Conservation (phyloP, 2,797 vertebrate genomes). For the Martes flavigula region DNA sequence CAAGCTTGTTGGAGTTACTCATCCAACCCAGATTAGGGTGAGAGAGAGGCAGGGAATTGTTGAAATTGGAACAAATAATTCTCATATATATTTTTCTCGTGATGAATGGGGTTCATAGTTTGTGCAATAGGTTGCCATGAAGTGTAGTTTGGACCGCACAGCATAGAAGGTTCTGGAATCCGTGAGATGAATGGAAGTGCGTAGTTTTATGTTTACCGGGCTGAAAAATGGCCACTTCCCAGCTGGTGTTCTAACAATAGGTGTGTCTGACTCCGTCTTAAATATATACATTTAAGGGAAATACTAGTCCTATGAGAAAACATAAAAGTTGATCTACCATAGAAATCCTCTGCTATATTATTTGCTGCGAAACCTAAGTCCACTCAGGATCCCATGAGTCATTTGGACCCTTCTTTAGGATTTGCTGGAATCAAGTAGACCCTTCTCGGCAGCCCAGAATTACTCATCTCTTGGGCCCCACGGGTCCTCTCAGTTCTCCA, state of each 20-base stretch:
- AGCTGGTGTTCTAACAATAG: not conserved
- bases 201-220: not conserved
- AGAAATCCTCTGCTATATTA: not conserved
- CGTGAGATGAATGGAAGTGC: not conserved
- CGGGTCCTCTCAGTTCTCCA: not conserved
- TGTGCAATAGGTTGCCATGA: not conserved
- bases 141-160: not conserved
- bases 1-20: constrained; percentile 41
- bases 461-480: not conserved
- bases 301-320: not conserved
- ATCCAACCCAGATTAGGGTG: not conserved
- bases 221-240: not conserved
- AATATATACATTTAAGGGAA: not conserved
- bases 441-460: constrained; percentile 6
- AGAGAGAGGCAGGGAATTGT: not conserved
- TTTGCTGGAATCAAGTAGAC: not conserved
- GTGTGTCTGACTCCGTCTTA: not conserved
- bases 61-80: constrained; percentile 28
- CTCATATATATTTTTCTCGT: not conserved
- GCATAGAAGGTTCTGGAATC: not conserved
- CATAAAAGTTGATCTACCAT: not conserved
- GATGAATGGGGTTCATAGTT: constrained; percentile 7
- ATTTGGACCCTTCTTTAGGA: not conserved
- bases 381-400: not conserved
- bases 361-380: not conserved